Conservation (phyloP, 2,888 invertebrate species). For the Orchesellides sinensis region DNA sequence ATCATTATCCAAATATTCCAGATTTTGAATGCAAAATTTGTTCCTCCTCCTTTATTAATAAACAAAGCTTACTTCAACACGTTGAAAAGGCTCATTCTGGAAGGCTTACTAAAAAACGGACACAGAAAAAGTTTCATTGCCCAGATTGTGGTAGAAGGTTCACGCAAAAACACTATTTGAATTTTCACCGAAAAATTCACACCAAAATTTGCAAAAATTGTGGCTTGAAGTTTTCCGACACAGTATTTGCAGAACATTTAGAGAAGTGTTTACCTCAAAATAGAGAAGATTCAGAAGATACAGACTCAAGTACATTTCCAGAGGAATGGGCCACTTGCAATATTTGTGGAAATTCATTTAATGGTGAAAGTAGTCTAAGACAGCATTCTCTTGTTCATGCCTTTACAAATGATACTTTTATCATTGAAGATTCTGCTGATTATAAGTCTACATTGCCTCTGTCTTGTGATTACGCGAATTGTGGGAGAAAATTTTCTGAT, state of each 20-base stretch:
- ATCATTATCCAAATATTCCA: no score
- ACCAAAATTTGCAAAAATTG: constrained; percentile 16
- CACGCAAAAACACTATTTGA: not conserved
- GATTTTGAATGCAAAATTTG: not conserved
- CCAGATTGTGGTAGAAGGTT: constrained; percentile 27
- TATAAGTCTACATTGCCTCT: constrained; percentile 19
- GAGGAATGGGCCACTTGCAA: constrained; percentile 2
- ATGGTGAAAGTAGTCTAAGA: not conserved
- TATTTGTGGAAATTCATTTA: constrained; percentile 4
- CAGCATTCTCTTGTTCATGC: constrained; percentile 26
- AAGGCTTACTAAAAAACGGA: no score
- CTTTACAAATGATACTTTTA: constrained; percentile 5
- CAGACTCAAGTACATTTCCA: not conserved
- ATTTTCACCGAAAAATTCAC: constrained; percentile 27
- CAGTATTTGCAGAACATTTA: not conserved
- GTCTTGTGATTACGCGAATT: not conserved
- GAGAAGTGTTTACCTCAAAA: not conserved
- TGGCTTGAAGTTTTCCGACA: not conserved
- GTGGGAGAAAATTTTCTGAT: constrained; percentile 43
- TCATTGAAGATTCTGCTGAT: not conserved
- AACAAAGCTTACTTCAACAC: not conserved
- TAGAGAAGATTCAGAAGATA: not conserved
- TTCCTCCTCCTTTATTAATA: not conserved
- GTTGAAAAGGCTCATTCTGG: not conserved
- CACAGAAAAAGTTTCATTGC: constrained; percentile 4